Evolutionary conservation across 1,140 invertebrate genomes (phyloP), one percentile per base, ranked within the genome.

Genomic region (Alviniconcha marisindica): DNA sequence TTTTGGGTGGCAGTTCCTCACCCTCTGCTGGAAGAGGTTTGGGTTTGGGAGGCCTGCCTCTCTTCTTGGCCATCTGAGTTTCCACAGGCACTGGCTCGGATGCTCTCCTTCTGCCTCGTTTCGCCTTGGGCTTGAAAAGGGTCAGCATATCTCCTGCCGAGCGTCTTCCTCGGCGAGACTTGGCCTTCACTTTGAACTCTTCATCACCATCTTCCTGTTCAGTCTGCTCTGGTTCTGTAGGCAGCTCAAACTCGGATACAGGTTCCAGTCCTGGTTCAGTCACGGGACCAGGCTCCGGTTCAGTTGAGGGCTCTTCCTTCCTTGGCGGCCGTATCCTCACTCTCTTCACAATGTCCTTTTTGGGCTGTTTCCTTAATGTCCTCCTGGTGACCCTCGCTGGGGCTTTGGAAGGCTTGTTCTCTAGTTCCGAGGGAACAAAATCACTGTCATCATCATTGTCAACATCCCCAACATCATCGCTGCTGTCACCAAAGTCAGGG

Each of bases 401-500:
- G 24, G 77, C 44, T 60, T 63, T 78, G 14, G 73, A 5, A 36
- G 56, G 36, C 28, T 80, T 80, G 4, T 31, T 38, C 36, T 80
- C 78, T 33, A 42, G 28, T 15, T 80, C 78, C 44, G 78, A 80
- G 24, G 78, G 78, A 18, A 80, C 78, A 66, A 80, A 80, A 28
- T 80, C 78, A 42, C 60, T 66, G 60, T 80, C 78, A 44, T 42
- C 36, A 80, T 80, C 78, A 80, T 80, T 69, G 40, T 80, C 60
- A 5, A 54, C 74, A 56, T 78, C 51, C 33, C 38, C 77, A 1
- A 33, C 77, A 18, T 80, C 78, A 69, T 80, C 78, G 5, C 40
- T 66, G 1, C n/a, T 66, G 36, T 80, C 78, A 76, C 44, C 73
- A 80, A 80, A 80, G 28, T 80, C 56, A 28, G 78, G 60, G 21